These are phyloP conservation scores for Pteropus rufus DNA, from an alignment of 2,797 vertebrate species.

Conservation along the genomic window DNA sequence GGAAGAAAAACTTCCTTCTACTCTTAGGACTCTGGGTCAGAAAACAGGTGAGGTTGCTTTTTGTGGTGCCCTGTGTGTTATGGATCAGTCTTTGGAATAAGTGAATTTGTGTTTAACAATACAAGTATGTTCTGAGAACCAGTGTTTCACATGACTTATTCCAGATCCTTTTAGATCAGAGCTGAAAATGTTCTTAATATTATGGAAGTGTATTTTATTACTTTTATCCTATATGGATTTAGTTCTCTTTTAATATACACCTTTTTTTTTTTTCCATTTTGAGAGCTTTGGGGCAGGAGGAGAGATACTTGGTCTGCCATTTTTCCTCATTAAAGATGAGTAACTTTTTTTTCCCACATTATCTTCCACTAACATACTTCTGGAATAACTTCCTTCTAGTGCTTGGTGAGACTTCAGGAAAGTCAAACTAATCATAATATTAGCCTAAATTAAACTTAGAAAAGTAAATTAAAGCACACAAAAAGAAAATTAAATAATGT, in stretches of 20 bases:
- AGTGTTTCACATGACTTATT: neutral
- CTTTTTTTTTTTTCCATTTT: neutral
- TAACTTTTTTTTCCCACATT: neutral
- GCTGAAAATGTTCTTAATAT: neutral
- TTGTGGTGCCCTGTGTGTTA: neutral
- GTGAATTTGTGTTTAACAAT: neutral
- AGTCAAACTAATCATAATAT: conserved; percentile 12
- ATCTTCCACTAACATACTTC: conserved; percentile 5
- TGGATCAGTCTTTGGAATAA: neutral
- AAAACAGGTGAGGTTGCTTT: neutral
- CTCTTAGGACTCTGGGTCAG: neutral
- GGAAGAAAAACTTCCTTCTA: neutral
- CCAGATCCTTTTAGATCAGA: neutral
- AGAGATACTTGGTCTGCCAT: neutral
- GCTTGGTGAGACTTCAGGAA: neutral
- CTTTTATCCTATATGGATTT: neutral
- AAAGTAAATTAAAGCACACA: neutral
- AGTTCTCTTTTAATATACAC: neutral
- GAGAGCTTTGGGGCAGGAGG: neutral
- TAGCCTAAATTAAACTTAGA: neutral
- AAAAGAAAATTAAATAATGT: neutral
- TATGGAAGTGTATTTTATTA: neutral
- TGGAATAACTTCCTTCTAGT: conserved; percentile 5
- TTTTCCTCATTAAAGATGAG: neutral
- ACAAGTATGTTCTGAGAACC: neutral